A percentile compares a stretch with the other conserved stretches of the same genome.
Conservation (phyloP, 2,888 invertebrate genomes). For the Synergus japonicus region DNA sequence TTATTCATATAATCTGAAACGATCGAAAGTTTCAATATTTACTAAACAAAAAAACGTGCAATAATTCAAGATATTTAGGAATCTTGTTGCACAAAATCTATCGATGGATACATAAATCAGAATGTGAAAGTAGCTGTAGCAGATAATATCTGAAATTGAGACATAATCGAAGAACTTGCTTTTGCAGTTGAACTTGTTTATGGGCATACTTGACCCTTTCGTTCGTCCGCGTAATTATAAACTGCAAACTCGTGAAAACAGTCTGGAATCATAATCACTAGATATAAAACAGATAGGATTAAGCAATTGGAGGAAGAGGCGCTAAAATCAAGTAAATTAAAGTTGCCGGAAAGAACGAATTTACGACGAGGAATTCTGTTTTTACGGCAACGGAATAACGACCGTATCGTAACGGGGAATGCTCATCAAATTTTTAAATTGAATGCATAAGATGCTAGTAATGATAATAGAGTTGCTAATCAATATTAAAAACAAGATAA, state of each 20-base stretch:
- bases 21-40: background rate
- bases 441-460: background rate
- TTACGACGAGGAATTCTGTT: conserved; percentile 25
- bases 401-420: conserved; percentile 14
- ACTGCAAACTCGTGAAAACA: conserved; percentile 24
- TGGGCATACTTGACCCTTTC: conserved; percentile 33
- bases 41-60: background rate
- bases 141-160: conserved; percentile 37
- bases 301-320: conserved; percentile 22
- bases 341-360: conserved; percentile 8
- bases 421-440: conserved; percentile 15
- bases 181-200: conserved; percentile 22
- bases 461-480: background rate
- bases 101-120: conserved; percentile 14
- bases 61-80: conserved; percentile 19
- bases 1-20: background rate
- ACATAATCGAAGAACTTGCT: conserved; percentile 36
- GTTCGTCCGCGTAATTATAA: conserved; percentile 7
- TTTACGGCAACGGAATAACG: conserved; percentile 15
- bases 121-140: conserved; percentile 33
- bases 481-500: background rate
- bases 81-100: conserved; percentile 11
- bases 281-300: conserved; percentile 7
- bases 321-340: conserved; percentile 4
- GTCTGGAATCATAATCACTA: background rate